These are phyloP conservation scores for Achroia grisella DNA, from an alignment of 1,140 invertebrate species.

Conservation along the genomic window DNA sequence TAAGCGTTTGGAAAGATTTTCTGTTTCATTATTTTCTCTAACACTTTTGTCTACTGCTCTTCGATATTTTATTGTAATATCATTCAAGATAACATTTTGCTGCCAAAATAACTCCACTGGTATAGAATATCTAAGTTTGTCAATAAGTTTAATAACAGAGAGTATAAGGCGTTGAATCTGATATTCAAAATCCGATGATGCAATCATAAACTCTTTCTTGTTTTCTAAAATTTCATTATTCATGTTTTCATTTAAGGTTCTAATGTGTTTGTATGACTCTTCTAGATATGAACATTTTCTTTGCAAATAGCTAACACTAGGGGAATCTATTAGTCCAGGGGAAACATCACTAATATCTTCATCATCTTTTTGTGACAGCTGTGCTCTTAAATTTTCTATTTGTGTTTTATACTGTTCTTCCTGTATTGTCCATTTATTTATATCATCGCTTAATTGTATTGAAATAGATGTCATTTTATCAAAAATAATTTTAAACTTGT, in stretches of 20 bases:
- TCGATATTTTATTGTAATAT: conserved; percentile 47
- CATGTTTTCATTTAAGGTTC: conserved; percentile 56
- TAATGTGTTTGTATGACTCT: conserved; percentile 52
- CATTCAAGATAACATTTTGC: conserved; percentile 49
- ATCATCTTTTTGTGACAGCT: conserved; percentile 31
- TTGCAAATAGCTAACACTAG: conserved; percentile 21
- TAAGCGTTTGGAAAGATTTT: conserved; percentile 24
- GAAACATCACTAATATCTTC: conserved; percentile 50
- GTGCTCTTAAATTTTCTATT: conserved; percentile 54
- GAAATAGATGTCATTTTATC: conserved; percentile 52
- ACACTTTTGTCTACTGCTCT: conserved; percentile 29
- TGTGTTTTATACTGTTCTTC: conserved; percentile 64
- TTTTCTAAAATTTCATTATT: conserved; percentile 51
- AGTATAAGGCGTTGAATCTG: conserved; percentile 50
- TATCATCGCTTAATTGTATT: conserved; percentile 37
- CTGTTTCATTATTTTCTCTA: conserved; percentile 13
- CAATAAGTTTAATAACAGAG: conserved; percentile 38
- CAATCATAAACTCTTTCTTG: conserved; percentile 41
- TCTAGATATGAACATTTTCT: conserved; percentile 58
- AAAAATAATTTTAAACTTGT: conserved; percentile 54
- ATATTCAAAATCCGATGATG: conserved; percentile 44
- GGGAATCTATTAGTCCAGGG: conserved; percentile 33
- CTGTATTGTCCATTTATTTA: conserved; percentile 50
- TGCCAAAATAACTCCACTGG: conserved; percentile 55
- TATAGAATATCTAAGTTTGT: conserved; percentile 48